phyloP scores from a whole-genome alignment of 2,888 invertebrate species.

The Eucriotettix oculatus region DNA sequence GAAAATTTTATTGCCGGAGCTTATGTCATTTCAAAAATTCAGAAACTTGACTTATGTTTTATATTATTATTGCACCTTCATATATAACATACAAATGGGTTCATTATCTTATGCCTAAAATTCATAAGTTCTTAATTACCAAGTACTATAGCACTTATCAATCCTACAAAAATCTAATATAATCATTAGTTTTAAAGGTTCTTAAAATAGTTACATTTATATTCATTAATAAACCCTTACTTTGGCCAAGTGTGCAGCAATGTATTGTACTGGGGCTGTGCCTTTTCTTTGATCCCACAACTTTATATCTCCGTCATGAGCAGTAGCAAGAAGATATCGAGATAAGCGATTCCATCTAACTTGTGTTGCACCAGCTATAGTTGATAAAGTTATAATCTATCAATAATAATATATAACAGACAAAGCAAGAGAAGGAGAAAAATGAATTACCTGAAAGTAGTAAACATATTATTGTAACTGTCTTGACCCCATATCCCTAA shows the following conservation, averaged over 20 bases:
- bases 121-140: neutral
- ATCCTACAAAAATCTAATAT: too few relatives aligned
- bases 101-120: neutral
- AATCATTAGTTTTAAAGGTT: too few relatives aligned
- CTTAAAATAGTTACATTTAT: neutral
- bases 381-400: neutral
- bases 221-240: constrained; percentile 17
- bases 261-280: constrained; percentile 74
- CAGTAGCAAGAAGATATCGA: constrained; percentile 71
- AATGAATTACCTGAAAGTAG: neutral
- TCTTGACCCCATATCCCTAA: too few relatives aligned
- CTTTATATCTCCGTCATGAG: constrained; percentile 89
- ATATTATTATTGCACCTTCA: too few relatives aligned
- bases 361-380: constrained; percentile 73
- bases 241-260: constrained; percentile 73
- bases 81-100: too few relatives aligned
- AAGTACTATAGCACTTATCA: too few relatives aligned
- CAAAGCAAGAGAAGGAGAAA: neutral
- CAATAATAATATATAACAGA: neutral
- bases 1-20: too few relatives aligned
- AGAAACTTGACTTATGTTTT: too few relatives aligned
- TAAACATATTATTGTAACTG: too few relatives aligned
- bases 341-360: constrained; percentile 86
- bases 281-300: constrained; percentile 90
- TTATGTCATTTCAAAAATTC: too few relatives aligned